Base-by-base conservation (phyloP, 2,888 invertebrate genomes). In the Lasioglossum morio region DNA sequence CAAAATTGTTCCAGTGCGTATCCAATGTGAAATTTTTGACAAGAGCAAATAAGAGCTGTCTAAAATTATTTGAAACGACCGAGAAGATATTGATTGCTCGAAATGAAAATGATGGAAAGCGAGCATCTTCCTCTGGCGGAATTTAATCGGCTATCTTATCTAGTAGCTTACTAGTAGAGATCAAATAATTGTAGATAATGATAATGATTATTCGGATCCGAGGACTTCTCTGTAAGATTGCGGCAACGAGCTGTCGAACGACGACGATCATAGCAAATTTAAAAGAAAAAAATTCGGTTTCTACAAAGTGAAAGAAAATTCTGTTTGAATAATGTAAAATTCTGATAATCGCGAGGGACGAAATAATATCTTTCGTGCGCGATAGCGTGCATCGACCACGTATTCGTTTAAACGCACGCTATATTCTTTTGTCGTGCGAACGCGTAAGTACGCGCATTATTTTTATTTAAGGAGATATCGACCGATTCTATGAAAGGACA, bases 391-490 rank as follows among this genome's bases (percentile, higher is more conserved):
- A 43, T 43, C 43, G 43, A 43, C 43, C 43, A 12, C 43, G 43
- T 43, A 72, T 30, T 74, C 34, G 23, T 37, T n/a, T 69, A 63
- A 74, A 48, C 34, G 14, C 53, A 14, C 12, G 43, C 43, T 72
- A 63, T 72, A 75, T 70, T 69, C 37, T 40, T 75, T 79, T 27
- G 77, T 27, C 37, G 70, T 72, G 63, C 34, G 53, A 43, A 53
- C 77, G 70, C 70, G 77, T 2, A n/a, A n/a, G 30, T 78, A 82
- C 78, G 57, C 77, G 84, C 75, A 83, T 79, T 85, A 83, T 79
- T 85, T 83, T 83, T 85, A 83, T 83, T 85, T 85, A 76, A 83
- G 37, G 73, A 82, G 46, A 72, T 85, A 85, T 85, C 84, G 84
- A 85, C 78, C 84, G 78, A 78, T 79, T 79, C 75, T 75, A 72